These are phyloP conservation scores for Albula goreensis DNA, from an alignment of 2,113 vertebrate genomes.

Conservation along the genomic window DNA sequence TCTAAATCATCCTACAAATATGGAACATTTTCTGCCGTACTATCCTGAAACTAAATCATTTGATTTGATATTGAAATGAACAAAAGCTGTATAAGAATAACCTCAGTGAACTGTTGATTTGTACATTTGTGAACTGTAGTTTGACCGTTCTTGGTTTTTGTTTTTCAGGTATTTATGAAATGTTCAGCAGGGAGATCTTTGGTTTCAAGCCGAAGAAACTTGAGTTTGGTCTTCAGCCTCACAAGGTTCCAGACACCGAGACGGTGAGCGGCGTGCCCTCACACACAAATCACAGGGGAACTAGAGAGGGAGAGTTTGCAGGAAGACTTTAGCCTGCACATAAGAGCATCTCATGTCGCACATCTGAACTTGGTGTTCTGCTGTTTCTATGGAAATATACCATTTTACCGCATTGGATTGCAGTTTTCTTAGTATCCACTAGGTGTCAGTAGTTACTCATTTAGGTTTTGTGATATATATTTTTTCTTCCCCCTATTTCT, in stretches of 20 bases:
- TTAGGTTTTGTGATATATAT: background rate
- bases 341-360: no score
- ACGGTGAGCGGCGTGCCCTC: constrained; percentile 74
- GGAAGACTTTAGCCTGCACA: background rate
- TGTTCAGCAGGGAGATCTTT: constrained; percentile 97
- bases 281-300: background rate
- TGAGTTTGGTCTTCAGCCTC: constrained; percentile 94
- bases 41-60: background rate
- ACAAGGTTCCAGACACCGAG: constrained; percentile 92
- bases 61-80: background rate
- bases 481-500: background rate
- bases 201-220: constrained; percentile 94
- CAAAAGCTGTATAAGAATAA: no score
- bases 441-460: background rate
- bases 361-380: no score
- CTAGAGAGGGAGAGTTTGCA: background rate
- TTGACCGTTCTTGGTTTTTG: background rate
- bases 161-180: constrained; percentile 94
- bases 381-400: no score
- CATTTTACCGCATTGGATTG: no score
- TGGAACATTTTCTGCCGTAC: no score
- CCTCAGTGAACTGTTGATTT: no score
- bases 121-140: no score
- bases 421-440: background rate
- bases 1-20: no score